These are phyloP conservation scores for Tyrannus savana DNA, from an alignment of 2,113 vertebrate genomes.

Conservation along the genomic window DNA sequence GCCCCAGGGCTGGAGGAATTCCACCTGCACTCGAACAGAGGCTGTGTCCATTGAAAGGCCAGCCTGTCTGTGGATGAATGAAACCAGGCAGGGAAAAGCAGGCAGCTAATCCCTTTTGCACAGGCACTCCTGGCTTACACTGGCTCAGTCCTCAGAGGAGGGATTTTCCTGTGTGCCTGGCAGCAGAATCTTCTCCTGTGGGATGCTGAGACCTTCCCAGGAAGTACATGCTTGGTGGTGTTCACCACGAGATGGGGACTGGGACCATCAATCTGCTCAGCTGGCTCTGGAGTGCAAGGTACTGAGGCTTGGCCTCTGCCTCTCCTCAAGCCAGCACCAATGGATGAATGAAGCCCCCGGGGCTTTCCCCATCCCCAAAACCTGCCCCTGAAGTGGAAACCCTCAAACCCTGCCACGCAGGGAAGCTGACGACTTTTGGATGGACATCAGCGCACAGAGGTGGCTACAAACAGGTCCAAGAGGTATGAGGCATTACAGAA, in stretches of 20 bases:
- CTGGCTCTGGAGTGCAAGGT: background rate
- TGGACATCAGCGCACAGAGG: background rate
- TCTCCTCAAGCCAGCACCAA: background rate
- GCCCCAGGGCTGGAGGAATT: background rate
- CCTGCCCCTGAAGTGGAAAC: background rate
- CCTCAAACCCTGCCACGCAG: fast-evolving
- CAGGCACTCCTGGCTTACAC: background rate
- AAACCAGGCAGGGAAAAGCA: background rate
- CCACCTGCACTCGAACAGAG: background rate
- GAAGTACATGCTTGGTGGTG: background rate
- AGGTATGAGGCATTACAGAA: fast-evolving
- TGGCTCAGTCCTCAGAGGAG: background rate
- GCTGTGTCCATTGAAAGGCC: background rate
- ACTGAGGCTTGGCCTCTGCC: background rate
- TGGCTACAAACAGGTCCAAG: background rate
- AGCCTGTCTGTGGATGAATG: fast-evolving
- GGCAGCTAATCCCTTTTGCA: background rate
- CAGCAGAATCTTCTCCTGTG: background rate
- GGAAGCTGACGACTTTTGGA: background rate
- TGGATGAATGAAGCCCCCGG: background rate
- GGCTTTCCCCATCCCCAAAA: background rate
- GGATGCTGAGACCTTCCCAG: background rate
- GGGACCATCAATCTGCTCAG: background rate
- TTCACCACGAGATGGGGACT: background rate
- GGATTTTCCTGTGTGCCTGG: background rate